phyloP scores from a whole-genome alignment of 2,113 vertebrate species.

The Sylvia atricapilla region DNA sequence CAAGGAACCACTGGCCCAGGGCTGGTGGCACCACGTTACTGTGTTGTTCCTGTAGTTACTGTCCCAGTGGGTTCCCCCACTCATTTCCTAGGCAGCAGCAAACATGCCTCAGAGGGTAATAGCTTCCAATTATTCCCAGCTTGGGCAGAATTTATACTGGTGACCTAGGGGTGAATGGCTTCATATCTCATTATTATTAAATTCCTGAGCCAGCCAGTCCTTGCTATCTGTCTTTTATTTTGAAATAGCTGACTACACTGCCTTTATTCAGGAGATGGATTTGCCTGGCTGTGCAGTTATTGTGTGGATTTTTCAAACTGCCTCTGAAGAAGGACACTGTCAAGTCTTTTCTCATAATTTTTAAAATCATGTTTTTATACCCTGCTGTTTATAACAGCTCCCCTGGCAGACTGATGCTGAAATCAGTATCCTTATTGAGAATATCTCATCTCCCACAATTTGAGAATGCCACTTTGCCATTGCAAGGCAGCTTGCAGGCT shows the following conservation, averaged over 20 bases:
- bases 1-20: not conserved
- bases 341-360: conserved; percentile 58
- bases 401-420: conserved; percentile 16
- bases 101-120: conserved; percentile 40
- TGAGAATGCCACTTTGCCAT: not conserved
- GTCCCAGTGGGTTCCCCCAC: not conserved
- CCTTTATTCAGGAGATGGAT: conserved; percentile 63
- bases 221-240: conserved; percentile 60
- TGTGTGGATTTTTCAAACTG: conserved; percentile 62
- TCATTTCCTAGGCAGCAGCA: conserved; percentile 23
- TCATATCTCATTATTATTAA: conserved; percentile 68
- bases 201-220: conserved; percentile 48
- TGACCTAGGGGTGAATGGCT: conserved; percentile 52
- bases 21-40: not conserved
- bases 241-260: conserved; percentile 55
- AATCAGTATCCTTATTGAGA: conserved; percentile 26
- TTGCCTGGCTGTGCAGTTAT: conserved; percentile 44
- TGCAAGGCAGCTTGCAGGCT: not conserved
- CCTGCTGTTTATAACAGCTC: conserved; percentile 40
- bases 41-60: not conserved
- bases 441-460: not conserved
- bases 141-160: conserved; percentile 52
- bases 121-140: conserved; percentile 61
- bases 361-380: conserved; percentile 54
- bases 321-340: conserved; percentile 57